Percentiles rank a stretch among this genome's conserved stretches.
phyloP scores from a whole-genome alignment of 2,888 invertebrate species.

The Gonocerus acuteangulatus region DNA sequence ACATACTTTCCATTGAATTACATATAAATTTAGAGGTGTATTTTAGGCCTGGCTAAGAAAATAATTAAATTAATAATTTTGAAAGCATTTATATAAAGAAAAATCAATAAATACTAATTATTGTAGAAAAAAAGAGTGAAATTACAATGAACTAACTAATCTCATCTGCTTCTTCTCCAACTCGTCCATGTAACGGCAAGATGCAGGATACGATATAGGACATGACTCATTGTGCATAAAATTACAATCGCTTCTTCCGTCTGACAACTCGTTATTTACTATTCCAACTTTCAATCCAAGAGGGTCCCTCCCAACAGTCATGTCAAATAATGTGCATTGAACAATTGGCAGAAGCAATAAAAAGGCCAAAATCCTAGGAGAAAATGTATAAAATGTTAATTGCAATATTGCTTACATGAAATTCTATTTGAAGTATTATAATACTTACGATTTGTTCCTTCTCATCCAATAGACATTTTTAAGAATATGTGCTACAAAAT shows the following conservation, averaged over 20 bases:
- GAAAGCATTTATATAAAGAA: too few species aligned
- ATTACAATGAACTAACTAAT: constrained; percentile 29
- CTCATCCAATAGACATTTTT: constrained; percentile 40
- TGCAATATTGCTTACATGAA: too few species aligned
- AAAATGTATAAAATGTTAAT: constrained; percentile 1
- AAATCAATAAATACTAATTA: too few species aligned
- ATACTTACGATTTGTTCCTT: constrained; percentile 39
- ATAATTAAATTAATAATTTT: too few species aligned
- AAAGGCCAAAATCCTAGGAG: constrained; percentile 71
- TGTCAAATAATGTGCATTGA: constrained; percentile 70
- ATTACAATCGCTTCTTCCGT: constrained; percentile 34
- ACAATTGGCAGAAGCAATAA: constrained; percentile 73
- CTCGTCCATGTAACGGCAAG: constrained; percentile 38
- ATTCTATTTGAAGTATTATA: not conserved
- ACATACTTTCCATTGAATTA: too few species aligned
- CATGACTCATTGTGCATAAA: constrained; percentile 30
- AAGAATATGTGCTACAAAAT: constrained; percentile 38
- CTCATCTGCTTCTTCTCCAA: constrained; percentile 36
- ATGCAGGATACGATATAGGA: constrained; percentile 35
- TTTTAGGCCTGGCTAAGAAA: too few species aligned
- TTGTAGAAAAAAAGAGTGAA: too few species aligned
- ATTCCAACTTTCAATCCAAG: constrained; percentile 63
- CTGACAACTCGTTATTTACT: constrained; percentile 65
- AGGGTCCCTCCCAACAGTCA: constrained; percentile 71
- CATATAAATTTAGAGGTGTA: too few species aligned